A percentile compares a stretch with the other conserved stretches of the same genome.
These are phyloP conservation scores for Trissolcus brochymenae DNA, from an alignment of 2,888 invertebrate species.

Conservation along the genomic window DNA sequence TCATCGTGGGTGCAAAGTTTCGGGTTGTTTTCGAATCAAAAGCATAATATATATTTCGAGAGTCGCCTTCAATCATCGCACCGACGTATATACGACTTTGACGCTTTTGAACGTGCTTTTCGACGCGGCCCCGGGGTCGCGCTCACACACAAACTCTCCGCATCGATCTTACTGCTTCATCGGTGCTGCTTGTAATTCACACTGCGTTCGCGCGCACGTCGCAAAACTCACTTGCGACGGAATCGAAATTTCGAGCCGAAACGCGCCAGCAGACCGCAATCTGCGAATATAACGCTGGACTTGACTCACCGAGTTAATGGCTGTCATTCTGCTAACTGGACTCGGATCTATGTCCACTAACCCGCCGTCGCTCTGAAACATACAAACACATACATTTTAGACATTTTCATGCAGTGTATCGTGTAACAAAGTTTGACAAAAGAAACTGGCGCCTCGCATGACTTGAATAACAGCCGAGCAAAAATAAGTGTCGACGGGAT, in stretches of 20 bases:
- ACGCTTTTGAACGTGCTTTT: conserved; percentile 45
- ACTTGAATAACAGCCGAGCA: conserved; percentile 25
- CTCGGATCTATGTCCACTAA: conserved; percentile 75
- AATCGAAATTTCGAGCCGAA: conserved; percentile 50
- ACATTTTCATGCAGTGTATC: conserved; percentile 22
- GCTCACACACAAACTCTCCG: conserved; percentile 38
- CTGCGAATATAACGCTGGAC: conserved; percentile 26
- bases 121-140: conserved; percentile 40
- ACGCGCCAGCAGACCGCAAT: conserved; percentile 27
- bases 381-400: conserved; percentile 56
- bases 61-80: conserved; percentile 44
- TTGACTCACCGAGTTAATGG: conserved; percentile 76
- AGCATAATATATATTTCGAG: conserved; percentile 42
- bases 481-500: conserved; percentile 22
- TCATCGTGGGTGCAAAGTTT: conserved; percentile 28
- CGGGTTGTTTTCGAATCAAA: conserved; percentile 45
- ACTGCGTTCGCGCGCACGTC: conserved; percentile 61
- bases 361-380: conserved; percentile 76
- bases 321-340: conserved; percentile 76
- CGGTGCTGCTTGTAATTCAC: conserved; percentile 62
- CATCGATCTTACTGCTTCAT: conserved; percentile 57
- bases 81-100: conserved; percentile 45
- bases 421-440: conserved; percentile 27
- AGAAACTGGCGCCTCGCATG: conserved; percentile 14
- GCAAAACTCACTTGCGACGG: conserved; percentile 59